A percentile compares a stretch with the other conserved stretches of the same genome.
These are phyloP conservation scores for Triplophysa rosa DNA, from an alignment of 2,113 vertebrate species.

Conservation along the genomic window DNA sequence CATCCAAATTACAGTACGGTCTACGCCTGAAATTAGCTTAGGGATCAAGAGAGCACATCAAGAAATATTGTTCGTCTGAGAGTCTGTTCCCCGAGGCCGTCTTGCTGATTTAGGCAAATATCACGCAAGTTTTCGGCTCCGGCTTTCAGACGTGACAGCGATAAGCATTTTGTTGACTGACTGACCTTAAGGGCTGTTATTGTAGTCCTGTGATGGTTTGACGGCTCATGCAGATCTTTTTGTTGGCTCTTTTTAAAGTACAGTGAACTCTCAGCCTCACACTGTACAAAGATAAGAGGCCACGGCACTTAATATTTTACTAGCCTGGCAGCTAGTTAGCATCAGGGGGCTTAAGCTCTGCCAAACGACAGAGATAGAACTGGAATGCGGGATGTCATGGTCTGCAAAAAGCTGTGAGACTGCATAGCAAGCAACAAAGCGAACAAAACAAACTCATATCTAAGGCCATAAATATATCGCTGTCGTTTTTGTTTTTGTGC, in stretches of 20 bases:
- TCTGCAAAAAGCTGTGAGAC: conserved; percentile 2
- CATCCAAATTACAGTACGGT: conserved; percentile 37
- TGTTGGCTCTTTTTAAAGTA: not conserved
- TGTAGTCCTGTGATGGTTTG: conserved; percentile 19
- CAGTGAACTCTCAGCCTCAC: not conserved
- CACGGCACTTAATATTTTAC: conserved; percentile 30
- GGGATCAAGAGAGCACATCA: conserved; percentile 47
- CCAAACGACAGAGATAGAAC: conserved; percentile 38
- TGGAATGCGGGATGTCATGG: conserved; percentile 17
- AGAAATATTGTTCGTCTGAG: conserved; percentile 33
- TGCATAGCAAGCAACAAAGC: conserved; percentile 24
- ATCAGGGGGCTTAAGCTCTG: conserved; percentile 9
- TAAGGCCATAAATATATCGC: not conserved
- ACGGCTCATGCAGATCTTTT: conserved; percentile 21
- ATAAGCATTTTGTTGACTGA: conserved; percentile 49
- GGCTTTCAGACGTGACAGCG: conserved; percentile 45
- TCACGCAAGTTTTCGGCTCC: conserved; percentile 41
- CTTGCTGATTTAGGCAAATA: conserved; percentile 47
- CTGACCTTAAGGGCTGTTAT: conserved; percentile 30
- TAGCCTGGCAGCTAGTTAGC: conserved; percentile 32
- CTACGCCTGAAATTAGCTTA: conserved; percentile 52
- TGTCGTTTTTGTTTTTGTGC: too few species aligned
- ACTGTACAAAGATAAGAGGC: conserved; percentile 21
- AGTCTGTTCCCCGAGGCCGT: conserved; percentile 25
- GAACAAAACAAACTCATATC: not conserved